Evolutionary conservation across 2,888 invertebrate species (phyloP).

Genomic region (Rutpela maculata): DNA sequence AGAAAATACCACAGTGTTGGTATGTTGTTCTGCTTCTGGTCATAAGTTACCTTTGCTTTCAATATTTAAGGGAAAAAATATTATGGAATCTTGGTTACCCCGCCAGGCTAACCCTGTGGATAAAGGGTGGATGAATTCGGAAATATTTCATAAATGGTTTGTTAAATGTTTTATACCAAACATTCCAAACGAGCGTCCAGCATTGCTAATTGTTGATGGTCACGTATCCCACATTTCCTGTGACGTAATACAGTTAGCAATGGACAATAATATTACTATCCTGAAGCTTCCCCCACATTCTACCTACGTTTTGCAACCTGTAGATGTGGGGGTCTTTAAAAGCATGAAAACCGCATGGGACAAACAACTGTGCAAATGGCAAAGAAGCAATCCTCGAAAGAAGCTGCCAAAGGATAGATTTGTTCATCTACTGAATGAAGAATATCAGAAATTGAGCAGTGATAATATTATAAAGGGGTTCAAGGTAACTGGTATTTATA

Average conservation of each 20-base stretch:
- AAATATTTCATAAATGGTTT: too few species aligned
- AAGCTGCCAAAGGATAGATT: not conserved
- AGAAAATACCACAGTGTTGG: conserved; percentile 25
- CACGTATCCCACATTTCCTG: too few species aligned
- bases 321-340: conserved; percentile 40
- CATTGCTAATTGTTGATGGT: too few species aligned
- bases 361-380: conserved; percentile 26
- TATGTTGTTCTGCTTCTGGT: conserved; percentile 16
- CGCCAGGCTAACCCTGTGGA: too few species aligned
- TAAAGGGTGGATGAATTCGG: too few species aligned
- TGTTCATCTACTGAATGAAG: conserved; percentile 2
- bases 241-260: too few species aligned
- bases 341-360: conserved; percentile 21
- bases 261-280: too few species aligned
- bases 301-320: conserved; percentile 39
- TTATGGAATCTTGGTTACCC: too few species aligned
- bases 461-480: not conserved
- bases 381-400: conserved; percentile 11
- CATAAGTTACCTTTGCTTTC: conserved; percentile 30
- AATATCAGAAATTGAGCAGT: too few species aligned
- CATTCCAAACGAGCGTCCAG: too few species aligned
- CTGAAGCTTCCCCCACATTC: conserved; percentile 34
- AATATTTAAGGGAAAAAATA: conserved; percentile 44
- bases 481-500: not conserved
- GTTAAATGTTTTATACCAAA: too few species aligned